Base-by-base conservation (phyloP, 2,797 vertebrate genomes). In the Parauchenoglanis ngamensis region DNA sequence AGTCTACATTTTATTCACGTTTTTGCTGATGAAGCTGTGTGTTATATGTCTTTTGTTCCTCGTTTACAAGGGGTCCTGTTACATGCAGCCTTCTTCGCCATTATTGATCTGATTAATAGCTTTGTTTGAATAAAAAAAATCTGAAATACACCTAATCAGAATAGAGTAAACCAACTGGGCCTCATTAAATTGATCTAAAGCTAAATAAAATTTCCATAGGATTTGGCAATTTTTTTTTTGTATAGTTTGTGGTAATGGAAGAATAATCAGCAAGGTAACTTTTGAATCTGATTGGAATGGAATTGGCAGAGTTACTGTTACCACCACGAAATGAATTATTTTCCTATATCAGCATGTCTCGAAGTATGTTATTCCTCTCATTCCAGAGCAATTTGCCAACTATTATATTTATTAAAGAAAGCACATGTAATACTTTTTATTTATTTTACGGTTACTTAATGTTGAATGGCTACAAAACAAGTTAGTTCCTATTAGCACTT, bases 1-100 rank as follows among this genome's bases (percentile, higher is more conserved):
- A 56, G 81, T 68, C 65, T 40, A 19, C 81, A 83, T 54, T 68
- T 54, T 68, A 13, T 23, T 7, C 28, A 19, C 13, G 0, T 68
- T 83, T 52, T 35, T 83, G 63, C 81, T 83, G 46, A 83, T 23
- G 19, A 2, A 23, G 28, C 63, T 23, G 28, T 83, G 81, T 8
- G 17, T 68, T 67, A 21, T 46, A 65, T 52, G 81, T 63, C 1
- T 81, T 12, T 25, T 23, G 4, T 25, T n/a, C 23, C 61, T 31
- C 4, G 46, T 49, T 83, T 83, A 67, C n/a, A 52, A 65, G 40
- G 44, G 8, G 15, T 52, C 12, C 80, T 21, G 52, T 83, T 31
- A 67, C 28, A 83, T 28, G 59, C 63, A 82, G 15, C 61, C 80
- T 28, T 28, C 8, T 31, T 2, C n/a, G 0, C 10, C 13, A 46